A percentile compares a stretch with the other conserved stretches of the same genome.
Evolutionary conservation across 2,888 invertebrate genomes (phyloP).

Genomic region (Lingula anatina): DNA sequence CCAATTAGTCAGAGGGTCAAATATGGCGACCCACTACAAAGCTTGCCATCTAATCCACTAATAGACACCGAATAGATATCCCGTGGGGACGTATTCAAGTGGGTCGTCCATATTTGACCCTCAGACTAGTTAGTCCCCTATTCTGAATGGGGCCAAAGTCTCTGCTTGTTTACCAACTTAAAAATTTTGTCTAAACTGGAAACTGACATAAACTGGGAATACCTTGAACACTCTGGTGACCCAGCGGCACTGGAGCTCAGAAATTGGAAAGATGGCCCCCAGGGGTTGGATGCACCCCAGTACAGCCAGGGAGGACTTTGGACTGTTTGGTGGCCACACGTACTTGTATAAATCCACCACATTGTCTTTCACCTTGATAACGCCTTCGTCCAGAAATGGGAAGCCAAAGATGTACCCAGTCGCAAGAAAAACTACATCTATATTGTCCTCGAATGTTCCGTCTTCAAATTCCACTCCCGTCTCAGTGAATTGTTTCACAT

Average conservation of each 20-base stretch:
- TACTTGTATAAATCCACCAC: conserved; percentile 49
- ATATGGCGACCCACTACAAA: too few species aligned
- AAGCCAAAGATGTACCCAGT: conserved; percentile 52
- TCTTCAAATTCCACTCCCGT: conserved; percentile 40
- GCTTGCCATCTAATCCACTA: too few species aligned
- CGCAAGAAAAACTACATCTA: conserved; percentile 47
- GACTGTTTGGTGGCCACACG: conserved; percentile 48
- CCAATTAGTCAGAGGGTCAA: too few species aligned
- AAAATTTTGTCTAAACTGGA: too few species aligned
- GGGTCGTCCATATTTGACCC: too few species aligned
- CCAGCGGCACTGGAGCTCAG: conserved; percentile 55
- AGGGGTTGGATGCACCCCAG: conserved; percentile 53
- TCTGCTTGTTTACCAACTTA: too few species aligned
- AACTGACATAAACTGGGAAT: too few species aligned
- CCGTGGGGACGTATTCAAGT: too few species aligned
- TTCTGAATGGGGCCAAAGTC: too few species aligned
- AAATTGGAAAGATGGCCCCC: conserved; percentile 54
- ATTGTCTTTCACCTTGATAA: conserved; percentile 32
- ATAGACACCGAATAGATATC: too few species aligned
- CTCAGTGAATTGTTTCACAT: conserved; percentile 30
- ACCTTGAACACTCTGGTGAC: conserved; percentile 49
- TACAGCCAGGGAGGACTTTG: conserved; percentile 48
- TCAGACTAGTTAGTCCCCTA: too few species aligned
- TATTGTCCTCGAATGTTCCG: conserved; percentile 34
- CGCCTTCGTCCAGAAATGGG: conserved; percentile 47